Base-by-base conservation (phyloP, 2,888 invertebrate species). In the Polydesmus complanatus region DNA sequence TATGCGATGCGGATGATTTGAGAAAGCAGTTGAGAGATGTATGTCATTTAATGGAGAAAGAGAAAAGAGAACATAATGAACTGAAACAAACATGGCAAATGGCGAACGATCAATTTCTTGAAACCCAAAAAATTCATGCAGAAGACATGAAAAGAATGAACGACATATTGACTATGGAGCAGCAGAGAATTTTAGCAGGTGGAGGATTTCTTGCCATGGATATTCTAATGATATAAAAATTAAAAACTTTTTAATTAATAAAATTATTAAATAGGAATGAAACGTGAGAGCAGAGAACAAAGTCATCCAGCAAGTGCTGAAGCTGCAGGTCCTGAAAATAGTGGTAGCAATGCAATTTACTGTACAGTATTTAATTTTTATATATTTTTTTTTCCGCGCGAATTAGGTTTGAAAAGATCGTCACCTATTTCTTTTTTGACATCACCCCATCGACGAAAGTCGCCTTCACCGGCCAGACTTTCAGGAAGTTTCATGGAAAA, bases 21-120 rank as follows among this genome's bases (percentile, higher is more conserved):
- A 65, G 69, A n/a, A 66, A 65, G 37, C 73, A 75, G 63, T 65
- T 74, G 1, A 70, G 73, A 57, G 74, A 74, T 69, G 74, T 74
- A 22, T 74, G 73, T 64, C 67, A 66, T 21, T 67, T 74, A 37
- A 67, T 76, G 65, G 75, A 77, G 65, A 70, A 71, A n/a, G 77
- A 77, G 68, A 73, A 74, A 61, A 69, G 73, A 53, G 70, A 70
- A 18, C 75, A 76, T 64, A 70, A 70, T 55, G 73, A 74, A 54
- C 65, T 77, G 63, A 75, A 76, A 66, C 70, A 73, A 62, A 75
- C 77, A 2, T 76, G 76, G 75, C 74, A 75, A 65, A 74, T 75
- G 71, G 76, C 77, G n/a, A 77, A 77, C 65, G 77, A 77, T 64
- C 76, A 77, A 68, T 77, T 77, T 68, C 67, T 77, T 25, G 74